Conservation (phyloP, 2,797 vertebrate genomes). For the Rhyacichthys aspro region DNA sequence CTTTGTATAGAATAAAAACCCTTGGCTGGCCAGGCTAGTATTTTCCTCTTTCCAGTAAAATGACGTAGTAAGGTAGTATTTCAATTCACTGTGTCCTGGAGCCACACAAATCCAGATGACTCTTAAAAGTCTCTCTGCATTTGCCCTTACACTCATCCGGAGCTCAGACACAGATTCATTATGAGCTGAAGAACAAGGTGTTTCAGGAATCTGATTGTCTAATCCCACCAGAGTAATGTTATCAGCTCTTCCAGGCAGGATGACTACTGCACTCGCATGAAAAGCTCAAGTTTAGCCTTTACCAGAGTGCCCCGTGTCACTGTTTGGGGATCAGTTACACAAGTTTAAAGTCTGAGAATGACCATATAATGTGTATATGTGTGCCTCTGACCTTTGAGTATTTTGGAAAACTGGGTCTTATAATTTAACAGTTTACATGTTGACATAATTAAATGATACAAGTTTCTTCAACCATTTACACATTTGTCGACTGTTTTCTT, state of each 20-base stretch:
- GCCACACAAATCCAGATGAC: background rate
- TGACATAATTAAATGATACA: too few relatives aligned
- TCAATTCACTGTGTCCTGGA: background rate
- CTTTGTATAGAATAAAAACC: too few relatives aligned
- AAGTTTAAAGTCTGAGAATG: too few relatives aligned
- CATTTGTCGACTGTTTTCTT: background rate
- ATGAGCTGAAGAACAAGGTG: background rate
- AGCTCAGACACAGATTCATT: background rate
- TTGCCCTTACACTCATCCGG: background rate
- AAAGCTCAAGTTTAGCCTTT: background rate
- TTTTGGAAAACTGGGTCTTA: too few relatives aligned
- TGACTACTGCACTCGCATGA: constrained; percentile 1
- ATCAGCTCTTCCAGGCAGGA: constrained; percentile 1
- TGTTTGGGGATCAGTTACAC: too few relatives aligned
- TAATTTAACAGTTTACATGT: too few relatives aligned
- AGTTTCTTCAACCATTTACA: too few relatives aligned
- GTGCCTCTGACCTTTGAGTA: too few relatives aligned
- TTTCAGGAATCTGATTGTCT: constrained; percentile 12
- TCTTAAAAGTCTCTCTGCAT: background rate
- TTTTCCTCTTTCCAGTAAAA: too few relatives aligned
- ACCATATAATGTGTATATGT: too few relatives aligned
- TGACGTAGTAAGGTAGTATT: background rate
- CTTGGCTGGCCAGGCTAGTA: too few relatives aligned
- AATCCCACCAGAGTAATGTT: background rate
- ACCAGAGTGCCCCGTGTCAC: too few relatives aligned